Percentiles rank a stretch among this genome's conserved stretches.
phyloP scores from a whole-genome alignment of 2,113 vertebrate genomes.

The Tetraodon nigroviridis region DNA sequence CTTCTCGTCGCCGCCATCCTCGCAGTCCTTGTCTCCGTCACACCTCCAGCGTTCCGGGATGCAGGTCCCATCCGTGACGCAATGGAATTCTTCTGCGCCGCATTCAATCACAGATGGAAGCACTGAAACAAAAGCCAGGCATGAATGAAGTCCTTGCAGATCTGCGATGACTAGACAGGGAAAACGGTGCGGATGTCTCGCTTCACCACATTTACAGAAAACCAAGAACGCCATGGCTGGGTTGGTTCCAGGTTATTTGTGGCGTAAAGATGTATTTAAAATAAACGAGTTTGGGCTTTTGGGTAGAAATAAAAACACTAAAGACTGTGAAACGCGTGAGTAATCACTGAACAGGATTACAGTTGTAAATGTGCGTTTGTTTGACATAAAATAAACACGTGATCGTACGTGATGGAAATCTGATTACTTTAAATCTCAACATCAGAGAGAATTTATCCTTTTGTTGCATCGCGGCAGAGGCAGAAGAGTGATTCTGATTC shows the following conservation, averaged over 20 bases:
- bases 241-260: too few relatives aligned
- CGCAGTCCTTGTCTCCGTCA: conserved; percentile 95
- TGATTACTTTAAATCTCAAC: conserved; percentile 2
- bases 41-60: conserved; percentile 92
- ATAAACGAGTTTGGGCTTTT: too few relatives aligned
- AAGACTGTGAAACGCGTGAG: too few relatives aligned
- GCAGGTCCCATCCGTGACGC: conserved; percentile 86
- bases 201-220: too few relatives aligned
- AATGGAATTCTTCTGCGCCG: conserved; percentile 87
- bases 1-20: conserved; percentile 91
- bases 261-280: too few relatives aligned
- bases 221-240: neutral
- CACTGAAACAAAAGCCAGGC: conserved; percentile 65
- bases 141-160: conserved; percentile 7
- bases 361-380: too few relatives aligned
- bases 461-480: conserved; percentile 24
- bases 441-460: neutral
- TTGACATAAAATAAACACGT: too few relatives aligned
- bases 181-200: too few relatives aligned
- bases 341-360: too few relatives aligned
- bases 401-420: neutral
- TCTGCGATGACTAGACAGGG: neutral
- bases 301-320: too few relatives aligned
- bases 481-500: conserved; percentile 21
- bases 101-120: conserved; percentile 82